Evolutionary conservation across 2,888 invertebrate species (phyloP).

Genomic region (Protonemura montana): DNA sequence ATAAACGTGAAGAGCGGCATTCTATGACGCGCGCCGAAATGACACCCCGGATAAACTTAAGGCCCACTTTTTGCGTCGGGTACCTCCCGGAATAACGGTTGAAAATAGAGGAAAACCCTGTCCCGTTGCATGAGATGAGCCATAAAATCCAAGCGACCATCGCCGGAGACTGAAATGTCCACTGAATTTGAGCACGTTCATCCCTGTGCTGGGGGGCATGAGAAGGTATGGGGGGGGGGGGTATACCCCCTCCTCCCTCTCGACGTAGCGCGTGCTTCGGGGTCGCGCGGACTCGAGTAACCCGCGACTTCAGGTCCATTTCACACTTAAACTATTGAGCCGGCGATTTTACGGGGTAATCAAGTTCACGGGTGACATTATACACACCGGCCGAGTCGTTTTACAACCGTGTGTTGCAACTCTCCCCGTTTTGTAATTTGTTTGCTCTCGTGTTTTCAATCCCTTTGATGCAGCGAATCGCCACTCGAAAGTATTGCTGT

Average conservation of each 20-base stretch:
- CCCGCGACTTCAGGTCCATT: neutral
- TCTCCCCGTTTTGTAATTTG: neutral
- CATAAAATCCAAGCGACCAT: neutral
- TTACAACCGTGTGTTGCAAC: neutral
- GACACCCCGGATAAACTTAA: conserved; percentile 21
- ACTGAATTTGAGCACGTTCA: neutral
- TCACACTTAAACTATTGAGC: conserved; percentile 7
- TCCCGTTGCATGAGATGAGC: neutral
- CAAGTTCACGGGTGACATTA: neutral
- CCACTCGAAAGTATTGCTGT: no score
- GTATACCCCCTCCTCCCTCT: neutral
- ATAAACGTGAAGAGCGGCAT: conserved; percentile 32
- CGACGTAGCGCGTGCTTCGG: neutral
- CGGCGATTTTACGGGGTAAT: conserved; percentile 7
- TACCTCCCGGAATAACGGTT: neutral
- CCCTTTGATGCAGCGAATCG: neutral
- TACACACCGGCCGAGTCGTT: neutral
- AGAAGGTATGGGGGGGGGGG: no score
- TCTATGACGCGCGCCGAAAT: conserved; percentile 8
- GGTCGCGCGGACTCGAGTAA: neutral
- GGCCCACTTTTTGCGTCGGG: neutral
- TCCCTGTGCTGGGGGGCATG: neutral
- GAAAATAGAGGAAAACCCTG: neutral
- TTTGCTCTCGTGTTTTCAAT: neutral
- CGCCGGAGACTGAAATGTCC: neutral